A percentile compares a stretch with the other conserved stretches of the same genome.
These are phyloP conservation scores for Dolichallabes microphthalmus DNA, from an alignment of 2,113 vertebrate species.

Conservation along the genomic window DNA sequence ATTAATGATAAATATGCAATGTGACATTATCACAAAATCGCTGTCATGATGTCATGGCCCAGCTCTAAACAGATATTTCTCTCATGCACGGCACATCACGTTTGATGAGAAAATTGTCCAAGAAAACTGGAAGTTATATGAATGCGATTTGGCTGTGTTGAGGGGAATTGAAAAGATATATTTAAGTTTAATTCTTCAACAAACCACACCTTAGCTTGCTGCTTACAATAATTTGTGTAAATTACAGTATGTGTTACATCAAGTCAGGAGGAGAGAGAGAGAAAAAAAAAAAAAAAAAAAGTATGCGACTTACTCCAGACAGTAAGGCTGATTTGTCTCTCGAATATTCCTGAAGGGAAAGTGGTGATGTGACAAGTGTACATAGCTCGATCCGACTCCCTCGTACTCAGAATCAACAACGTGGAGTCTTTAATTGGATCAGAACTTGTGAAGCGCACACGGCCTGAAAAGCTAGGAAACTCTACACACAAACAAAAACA, in stretches of 20 bases:
- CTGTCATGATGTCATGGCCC: no score
- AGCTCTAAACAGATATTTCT: no score
- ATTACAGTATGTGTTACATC: not conserved
- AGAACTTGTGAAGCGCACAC: constrained; percentile 65
- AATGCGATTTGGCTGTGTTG: not conserved
- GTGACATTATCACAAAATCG: no score
- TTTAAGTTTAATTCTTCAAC: not conserved
- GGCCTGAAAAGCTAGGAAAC: constrained; percentile 61
- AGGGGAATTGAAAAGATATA: not conserved
- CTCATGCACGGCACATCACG: no score
- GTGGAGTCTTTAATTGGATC: constrained; percentile 60
- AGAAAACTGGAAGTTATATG: no score
- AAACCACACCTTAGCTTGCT: not conserved
- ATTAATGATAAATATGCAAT: not conserved
- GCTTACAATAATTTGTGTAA: not conserved
- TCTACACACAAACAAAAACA: constrained; percentile 54
- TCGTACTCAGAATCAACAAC: constrained; percentile 65
- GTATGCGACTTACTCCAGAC: constrained; percentile 65
- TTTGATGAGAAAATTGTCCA: no score
- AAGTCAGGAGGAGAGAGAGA: not conserved
- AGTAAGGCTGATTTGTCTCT: constrained; percentile 60
- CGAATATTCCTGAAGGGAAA: constrained; percentile 73
- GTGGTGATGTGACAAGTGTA: constrained; percentile 72
- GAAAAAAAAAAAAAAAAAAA: no score
- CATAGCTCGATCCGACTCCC: constrained; percentile 64